Evolutionary conservation across 2,113 vertebrate genomes (phyloP), one percentile per base, ranked within the genome.

Genomic region (Poeciliopsis prolifica): DNA sequence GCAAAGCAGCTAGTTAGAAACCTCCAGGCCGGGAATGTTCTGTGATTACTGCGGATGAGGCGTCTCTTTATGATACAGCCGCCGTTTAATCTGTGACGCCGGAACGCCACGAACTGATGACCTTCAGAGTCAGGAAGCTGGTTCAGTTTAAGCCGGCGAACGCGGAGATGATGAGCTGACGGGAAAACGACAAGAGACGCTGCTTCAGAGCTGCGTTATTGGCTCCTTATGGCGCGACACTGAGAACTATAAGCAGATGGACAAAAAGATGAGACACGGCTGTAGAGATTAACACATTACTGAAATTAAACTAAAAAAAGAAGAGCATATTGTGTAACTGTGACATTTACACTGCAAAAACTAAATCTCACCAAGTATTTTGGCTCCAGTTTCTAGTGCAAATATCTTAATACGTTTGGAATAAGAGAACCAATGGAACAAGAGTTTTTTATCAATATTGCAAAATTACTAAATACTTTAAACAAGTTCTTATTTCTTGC

Each of bases 271-370:
- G 35, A 68, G 65, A 61, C 76, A 17, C 68, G 72, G 33, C 63
- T 61, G 67, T 62, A 73, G 70, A 81, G 76, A 84, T 70, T 78
- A 77, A 85, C 65, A 78, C 76, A 81, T 80, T 61, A 70, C 61
- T 73, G 66, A 81, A 80, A 88, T 87, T 78, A 62, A 76, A 63
- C 51, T 76, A 80, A 78, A 78, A 77, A 79, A 81, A 74, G 81
- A 37, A 17, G 33, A 7, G 31, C 48, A 51, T 5, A 76, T 62
- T 75, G 35, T 13, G 11, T 40, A 65, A 40, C 24, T 14, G 33
- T 65, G 33, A 65, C 33, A 65, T 65, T 12, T 37, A 37, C 10
- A 37, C 35, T 37, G 35, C 35, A 37, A 37, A 37, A 37, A 11
- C 35, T 3, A 37, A 11, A 37, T 37, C 10, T 12, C 10, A 37